Percentiles rank a stretch among this genome's conserved stretches.
Conservation (phyloP, 2,113 vertebrate species). For the Sarotherodon lohbergeri region DNA sequence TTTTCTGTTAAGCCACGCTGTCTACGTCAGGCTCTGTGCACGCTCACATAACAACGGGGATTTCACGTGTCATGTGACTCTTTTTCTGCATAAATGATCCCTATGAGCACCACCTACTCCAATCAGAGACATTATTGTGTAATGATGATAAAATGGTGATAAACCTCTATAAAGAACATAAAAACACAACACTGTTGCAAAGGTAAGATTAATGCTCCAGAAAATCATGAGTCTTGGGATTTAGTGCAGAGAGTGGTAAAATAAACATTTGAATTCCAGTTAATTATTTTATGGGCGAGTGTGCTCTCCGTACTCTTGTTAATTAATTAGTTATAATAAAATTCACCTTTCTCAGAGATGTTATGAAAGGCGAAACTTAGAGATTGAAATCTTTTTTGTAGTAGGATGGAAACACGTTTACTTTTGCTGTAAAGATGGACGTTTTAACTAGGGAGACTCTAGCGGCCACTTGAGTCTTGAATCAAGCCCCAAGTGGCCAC, state of each 20-base stretch:
- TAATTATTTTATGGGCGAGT: neutral
- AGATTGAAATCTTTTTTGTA: neutral
- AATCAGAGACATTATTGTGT: neutral
- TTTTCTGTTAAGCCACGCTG: neutral
- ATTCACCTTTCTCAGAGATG: neutral
- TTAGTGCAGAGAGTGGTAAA: neutral
- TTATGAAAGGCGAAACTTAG: neutral
- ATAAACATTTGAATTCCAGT: neutral
- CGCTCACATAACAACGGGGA: neutral
- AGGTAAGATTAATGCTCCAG: neutral
- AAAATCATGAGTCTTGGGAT: neutral
- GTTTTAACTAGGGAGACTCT: neutral
- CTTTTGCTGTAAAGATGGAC: neutral
- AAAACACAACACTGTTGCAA: neutral
- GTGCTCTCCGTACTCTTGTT: neutral
- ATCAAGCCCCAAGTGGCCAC: neutral
- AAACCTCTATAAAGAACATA: neutral
- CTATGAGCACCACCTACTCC: neutral
- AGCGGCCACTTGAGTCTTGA: neutral
- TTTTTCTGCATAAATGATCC: neutral
- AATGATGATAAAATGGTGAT: neutral
- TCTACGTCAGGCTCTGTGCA: neutral
- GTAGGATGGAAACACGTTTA: neutral
- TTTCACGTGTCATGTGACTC: neutral
- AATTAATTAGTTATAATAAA: neutral